Base-by-base conservation (phyloP, 2,888 invertebrate genomes). In the Anaspis maculata region DNA sequence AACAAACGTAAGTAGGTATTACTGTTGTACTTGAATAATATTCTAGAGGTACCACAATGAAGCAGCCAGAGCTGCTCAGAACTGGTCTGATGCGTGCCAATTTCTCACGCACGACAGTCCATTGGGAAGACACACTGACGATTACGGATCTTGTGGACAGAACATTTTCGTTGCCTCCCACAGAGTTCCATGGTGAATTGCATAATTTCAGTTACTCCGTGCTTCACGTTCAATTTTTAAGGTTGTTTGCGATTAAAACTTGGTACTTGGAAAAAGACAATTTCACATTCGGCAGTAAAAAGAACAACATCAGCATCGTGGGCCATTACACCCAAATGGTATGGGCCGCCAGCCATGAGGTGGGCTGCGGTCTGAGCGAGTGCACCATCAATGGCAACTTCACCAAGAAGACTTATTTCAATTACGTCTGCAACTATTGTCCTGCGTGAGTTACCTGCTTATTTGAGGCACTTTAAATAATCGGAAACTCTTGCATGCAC, bases 301-400 rank as follows among this genome's bases (percentile, higher is more conserved):
- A 64, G 28, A 77, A 76, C 51, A 70, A 79, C 51, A 55, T 83
- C 2, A 69, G 70, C 40, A 69, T 72, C 9, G 72, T 83, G 13
- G 86, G 86, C 1, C 86, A 86, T 64, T 87, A 85, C 60, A 85
- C 85, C 0, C 85, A 86, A 64, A 76, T 86, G 77, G 83, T 82
- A 13, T 87, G 86, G 86, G 83, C 83, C 7, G 71, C 81, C 2
- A 77, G 76, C 12, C 83, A 84, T 57, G 76, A 79, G 57, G 75
- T 86, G 10, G 85, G 86, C 21, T 86, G 86, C 51, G 84, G 85
- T 0, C 68, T 83, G 46, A 73, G 80, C 13, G 73, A 76, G 52
- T 87, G 87, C 56, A 61, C 63, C 13, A 73, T 72, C 7, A 77
- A 76, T 3, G 35, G 31, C 4, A 51, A 50, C 26, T 15, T 74